Base-by-base conservation (phyloP, 2,888 invertebrate genomes). In the Euplagia quadripunctaria region DNA sequence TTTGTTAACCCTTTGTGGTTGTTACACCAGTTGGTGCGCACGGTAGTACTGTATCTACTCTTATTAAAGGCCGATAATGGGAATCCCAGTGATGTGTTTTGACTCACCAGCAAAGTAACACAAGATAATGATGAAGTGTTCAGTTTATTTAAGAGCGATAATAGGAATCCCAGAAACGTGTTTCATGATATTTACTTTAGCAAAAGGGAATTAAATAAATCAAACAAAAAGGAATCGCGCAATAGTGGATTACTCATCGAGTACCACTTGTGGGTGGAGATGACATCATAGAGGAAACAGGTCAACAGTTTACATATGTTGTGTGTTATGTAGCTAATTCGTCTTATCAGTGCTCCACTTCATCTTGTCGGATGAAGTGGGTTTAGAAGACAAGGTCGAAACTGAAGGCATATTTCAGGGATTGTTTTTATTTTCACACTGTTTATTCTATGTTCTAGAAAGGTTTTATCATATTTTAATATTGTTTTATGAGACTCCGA, bases 221-320 rank as follows among this genome's bases (percentile, higher is more conserved):
- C 31, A 31, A 61, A 61, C 31, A 31, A 31, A 14, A 61, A 2
- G 31, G 20, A 12, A 58, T 12, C 58, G 20, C 11, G 43, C 43
- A 46, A 49, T 49, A 49, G 43, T 46, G 20, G 20, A 46, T 58
- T 43, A 55, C 43, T 58, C 49, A 17, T 66, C 17, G 66, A 51
- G 31, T 51, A 9, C 17, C 49, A 17, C 51, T 41, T 51, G 66
- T 11, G 41, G 16, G 66, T 11, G 49, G 49, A 49, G 65, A 66
- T 66, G 49, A 46, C 49, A 51, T 66, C 66, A 51, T 66, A 1
- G 17, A 4, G 31, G 31, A 51, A 66, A 66, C 20, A 66, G 49
- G 66, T 51, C 66, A 66, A 17, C 41, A 66, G 31, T 51, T 51
- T 31, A 66, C 66, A 51, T 43, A 66, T 51, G 16, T 31, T 31